A percentile compares a stretch with the other conserved stretches of the same genome.
Evolutionary conservation across 2,797 vertebrate species (phyloP).

Genomic region (Ambastaia sidthimunki): DNA sequence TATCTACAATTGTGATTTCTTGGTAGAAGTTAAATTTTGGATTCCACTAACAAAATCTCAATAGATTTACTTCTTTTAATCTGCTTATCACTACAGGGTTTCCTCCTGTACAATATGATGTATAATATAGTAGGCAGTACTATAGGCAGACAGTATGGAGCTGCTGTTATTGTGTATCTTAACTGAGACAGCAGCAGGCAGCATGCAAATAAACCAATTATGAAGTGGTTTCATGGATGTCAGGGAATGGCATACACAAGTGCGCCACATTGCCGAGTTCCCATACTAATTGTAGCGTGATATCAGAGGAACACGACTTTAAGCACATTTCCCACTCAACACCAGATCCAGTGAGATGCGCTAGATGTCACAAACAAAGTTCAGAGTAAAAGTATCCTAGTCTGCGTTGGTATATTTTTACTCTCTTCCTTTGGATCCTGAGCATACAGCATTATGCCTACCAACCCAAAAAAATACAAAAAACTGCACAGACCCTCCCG

Average conservation of each 20-base stretch:
- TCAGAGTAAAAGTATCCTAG: conserved; percentile 7
- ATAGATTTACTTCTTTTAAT: too few relatives aligned
- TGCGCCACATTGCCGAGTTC: neutral
- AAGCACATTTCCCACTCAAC: neutral
- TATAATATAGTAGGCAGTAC: too few relatives aligned
- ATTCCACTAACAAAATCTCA: too few relatives aligned
- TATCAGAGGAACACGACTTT: neutral
- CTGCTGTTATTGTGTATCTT: neutral
- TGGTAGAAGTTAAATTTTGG: too few relatives aligned
- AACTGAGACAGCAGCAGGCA: neutral
- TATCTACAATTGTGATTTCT: too few relatives aligned
- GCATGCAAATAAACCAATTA: conserved; percentile 7
- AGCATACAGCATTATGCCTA: neutral
- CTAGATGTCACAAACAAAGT: conserved; percentile 4
- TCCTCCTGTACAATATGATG: too few relatives aligned
- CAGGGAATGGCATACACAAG: neutral
- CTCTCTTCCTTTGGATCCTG: conserved; percentile 7
- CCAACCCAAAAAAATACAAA: conserved; percentile 3
- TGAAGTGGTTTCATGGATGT: neutral
- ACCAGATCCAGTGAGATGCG: neutral
- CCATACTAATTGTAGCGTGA: neutral
- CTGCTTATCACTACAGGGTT: too few relatives aligned
- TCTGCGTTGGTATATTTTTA: neutral
- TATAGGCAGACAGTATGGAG: neutral
- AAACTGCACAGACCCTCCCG: conserved; percentile 1